A percentile compares a stretch with the other conserved stretches of the same genome.
phyloP scores from a whole-genome alignment of 2,113 vertebrate species.

The Sander vitreus region DNA sequence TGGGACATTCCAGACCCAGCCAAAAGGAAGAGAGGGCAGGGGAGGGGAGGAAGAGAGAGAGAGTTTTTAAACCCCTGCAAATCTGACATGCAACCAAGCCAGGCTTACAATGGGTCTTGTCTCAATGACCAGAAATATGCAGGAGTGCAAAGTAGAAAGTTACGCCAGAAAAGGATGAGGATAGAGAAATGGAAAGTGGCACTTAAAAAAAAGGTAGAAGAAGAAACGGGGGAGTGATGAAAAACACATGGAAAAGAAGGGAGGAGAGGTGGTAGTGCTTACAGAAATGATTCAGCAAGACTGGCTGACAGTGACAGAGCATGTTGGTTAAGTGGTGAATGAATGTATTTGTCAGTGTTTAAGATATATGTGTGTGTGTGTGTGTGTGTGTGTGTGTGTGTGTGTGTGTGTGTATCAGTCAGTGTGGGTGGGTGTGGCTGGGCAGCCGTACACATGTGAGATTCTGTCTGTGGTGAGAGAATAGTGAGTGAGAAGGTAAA shows the following conservation, averaged over 20 bases:
- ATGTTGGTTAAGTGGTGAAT: constrained; percentile 49
- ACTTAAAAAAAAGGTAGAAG: constrained; percentile 1
- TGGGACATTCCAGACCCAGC: constrained; percentile 83
- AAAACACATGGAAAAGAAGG: constrained; percentile 23
- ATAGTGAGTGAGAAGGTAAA: constrained; percentile 70
- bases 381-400: constrained; percentile 25
- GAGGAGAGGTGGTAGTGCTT: constrained; percentile 1
- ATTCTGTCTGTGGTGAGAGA: constrained; percentile 70
- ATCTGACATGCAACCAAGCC: constrained; percentile 20
- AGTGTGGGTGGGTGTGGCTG: constrained; percentile 8
- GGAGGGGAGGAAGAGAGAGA: constrained; percentile 47
- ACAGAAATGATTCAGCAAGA: constrained; percentile 52
- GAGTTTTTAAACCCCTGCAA: constrained; percentile 47
- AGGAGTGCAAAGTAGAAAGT: constrained; percentile 15
- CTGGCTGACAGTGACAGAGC: constrained; percentile 47
- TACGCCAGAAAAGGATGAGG: neutral
- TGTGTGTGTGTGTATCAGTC: constrained; percentile 3
- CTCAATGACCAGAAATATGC: constrained; percentile 26
- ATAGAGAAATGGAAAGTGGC: constrained; percentile 46
- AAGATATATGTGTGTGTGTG: constrained; percentile 17
- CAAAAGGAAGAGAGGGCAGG: constrained; percentile 68
- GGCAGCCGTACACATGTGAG: constrained; percentile 29
- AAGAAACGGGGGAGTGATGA: constrained; percentile 18
- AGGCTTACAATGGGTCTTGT: constrained; percentile 2
- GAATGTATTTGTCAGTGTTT: constrained; percentile 34